Percentiles rank a stretch among this genome's conserved stretches.
Conservation (phyloP, 2,797 vertebrate species). For the Dendrocincla fuliginosa region DNA sequence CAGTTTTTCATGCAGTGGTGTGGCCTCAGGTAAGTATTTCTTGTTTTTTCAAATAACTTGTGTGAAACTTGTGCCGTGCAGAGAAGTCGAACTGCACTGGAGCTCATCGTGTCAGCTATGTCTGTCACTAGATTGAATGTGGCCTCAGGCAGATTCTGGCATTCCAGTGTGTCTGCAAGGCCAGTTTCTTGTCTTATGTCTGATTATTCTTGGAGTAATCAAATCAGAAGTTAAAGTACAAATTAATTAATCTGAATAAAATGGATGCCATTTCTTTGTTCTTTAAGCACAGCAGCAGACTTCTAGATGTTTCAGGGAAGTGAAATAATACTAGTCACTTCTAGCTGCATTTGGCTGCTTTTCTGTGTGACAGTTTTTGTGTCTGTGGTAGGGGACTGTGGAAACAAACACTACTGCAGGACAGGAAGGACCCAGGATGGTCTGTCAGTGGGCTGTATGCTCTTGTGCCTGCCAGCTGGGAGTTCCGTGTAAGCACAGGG, state of each 20-base stretch:
- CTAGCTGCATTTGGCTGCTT: not conserved
- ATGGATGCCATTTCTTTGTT: not conserved
- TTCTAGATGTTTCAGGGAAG: not conserved
- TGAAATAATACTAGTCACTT: not conserved
- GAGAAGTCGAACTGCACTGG: not conserved
- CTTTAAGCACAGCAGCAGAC: not conserved
- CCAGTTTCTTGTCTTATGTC: not conserved
- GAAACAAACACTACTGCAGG: not conserved
- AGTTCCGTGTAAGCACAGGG: fast-evolving
- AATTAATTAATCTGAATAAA: not conserved
- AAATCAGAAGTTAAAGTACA: not conserved
- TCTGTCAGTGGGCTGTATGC: not conserved
- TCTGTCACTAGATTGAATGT: fast-evolving
- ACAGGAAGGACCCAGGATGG: not conserved
- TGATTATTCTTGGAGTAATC: not conserved
- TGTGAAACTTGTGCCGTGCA: not conserved
- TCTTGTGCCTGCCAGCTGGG: not conserved
- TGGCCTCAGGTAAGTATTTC: conserved; percentile 89
- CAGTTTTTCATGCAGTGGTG: conserved; percentile 85
- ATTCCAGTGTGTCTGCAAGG: not conserved
- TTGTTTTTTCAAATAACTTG: not conserved
- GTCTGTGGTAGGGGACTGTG: not conserved
- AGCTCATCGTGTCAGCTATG: fast-evolving
- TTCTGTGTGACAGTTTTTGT: not conserved
- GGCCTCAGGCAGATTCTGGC: not conserved